Base-by-base conservation (phyloP, 2,888 invertebrate species). In the Polymixis lichenea region DNA sequence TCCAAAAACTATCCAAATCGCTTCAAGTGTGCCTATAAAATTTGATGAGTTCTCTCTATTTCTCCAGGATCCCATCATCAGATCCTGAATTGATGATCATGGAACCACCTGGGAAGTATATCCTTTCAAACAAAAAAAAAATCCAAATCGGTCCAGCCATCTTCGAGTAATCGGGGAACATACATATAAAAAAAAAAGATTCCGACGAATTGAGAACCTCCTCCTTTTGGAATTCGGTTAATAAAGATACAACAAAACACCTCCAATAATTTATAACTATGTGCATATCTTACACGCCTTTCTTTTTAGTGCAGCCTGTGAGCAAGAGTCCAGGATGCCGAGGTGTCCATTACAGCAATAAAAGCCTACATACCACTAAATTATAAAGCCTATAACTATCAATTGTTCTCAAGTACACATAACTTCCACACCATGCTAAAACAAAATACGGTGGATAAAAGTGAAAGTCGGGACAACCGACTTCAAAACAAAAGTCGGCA, bases 401-500 rank as follows among this genome's bases (percentile, higher is more conserved):
- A 80, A 80, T 83, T 73, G 72, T 49, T 43, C 46, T 71, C 19
- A 32, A 70, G 51, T 53, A 66, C 43, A 46, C 38, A 74, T 77
- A n/a, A 77, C 32, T 71, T 58, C 68, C 38, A 25, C 11, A 25
- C 38, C n/a, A 58, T 32, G 53, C 58, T 53, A 65, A 79, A 65
- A 72, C 64, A 77, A 65, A 73, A 74, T 58, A 43, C 28, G 62
- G 22, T 22, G 22, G 13, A 69, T 22, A 70, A 83, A 69, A 76
- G 60, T 53, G 64, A 78, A 73, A 78, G 58, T 56, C 69, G 55
- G 60, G n/a, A 72, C 25, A 67, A 72, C 73, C 71, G 70, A 71
- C 80, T 77, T 80, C 46, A 55, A 55, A 73, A 78, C 28, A 78
- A 80, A 80, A 80, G 77, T 53, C 68, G 25, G 43, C 58, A 83